phyloP scores from a whole-genome alignment of 1,140 invertebrate species.

The Cepaea nemoralis region DNA sequence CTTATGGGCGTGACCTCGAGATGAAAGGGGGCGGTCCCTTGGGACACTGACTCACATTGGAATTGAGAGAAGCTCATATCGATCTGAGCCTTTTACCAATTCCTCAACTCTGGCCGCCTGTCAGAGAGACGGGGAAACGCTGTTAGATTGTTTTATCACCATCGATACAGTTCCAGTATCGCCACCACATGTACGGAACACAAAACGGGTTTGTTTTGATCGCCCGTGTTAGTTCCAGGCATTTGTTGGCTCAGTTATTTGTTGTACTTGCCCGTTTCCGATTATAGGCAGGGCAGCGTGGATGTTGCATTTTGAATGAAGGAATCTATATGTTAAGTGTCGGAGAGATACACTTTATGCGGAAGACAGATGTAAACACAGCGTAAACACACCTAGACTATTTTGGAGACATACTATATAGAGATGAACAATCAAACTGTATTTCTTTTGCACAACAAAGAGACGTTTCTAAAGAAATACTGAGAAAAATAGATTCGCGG shows the following conservation, averaged over 20 bases:
- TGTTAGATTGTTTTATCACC: slow-evolving; percentile 29
- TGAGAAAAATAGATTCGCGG: no score
- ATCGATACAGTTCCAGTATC: neutral
- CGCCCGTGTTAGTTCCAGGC: neutral
- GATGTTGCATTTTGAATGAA: neutral
- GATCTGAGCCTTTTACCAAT: slow-evolving; percentile 33
- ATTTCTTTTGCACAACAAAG: no score
- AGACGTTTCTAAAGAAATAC: no score
- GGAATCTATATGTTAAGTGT: no score
- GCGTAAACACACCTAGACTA: no score
- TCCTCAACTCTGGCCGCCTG: slow-evolving; percentile 36
- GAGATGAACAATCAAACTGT: no score
- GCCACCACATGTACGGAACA: neutral
- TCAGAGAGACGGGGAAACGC: slow-evolving; percentile 6
- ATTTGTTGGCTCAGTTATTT: slow-evolving; percentile 1
- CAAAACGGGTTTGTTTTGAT: neutral
- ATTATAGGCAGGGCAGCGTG: neutral
- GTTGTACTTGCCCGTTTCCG: neutral
- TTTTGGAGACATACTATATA: no score
- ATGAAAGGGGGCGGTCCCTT: slow-evolving; percentile 31
- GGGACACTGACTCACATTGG: slow-evolving; percentile 38
- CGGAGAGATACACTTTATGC: no score
- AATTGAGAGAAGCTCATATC: slow-evolving; percentile 21
- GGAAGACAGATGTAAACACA: no score
- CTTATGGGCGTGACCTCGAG: slow-evolving; percentile 35